These are phyloP conservation scores for Thinocorus orbignyianus DNA, from an alignment of 2,113 vertebrate species.

Conservation along the genomic window DNA sequence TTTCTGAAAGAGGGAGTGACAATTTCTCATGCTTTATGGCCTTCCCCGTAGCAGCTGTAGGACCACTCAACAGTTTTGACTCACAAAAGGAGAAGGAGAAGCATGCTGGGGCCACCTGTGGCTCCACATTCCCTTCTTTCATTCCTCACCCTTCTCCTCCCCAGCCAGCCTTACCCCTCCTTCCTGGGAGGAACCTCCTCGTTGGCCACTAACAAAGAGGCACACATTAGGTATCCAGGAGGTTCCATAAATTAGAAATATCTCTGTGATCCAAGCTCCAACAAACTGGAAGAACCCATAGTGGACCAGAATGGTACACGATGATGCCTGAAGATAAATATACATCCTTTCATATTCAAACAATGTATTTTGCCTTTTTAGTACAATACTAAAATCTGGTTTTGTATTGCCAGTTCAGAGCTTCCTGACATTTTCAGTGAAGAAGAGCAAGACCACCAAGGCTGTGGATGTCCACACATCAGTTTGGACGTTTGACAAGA, in stretches of 20 bases:
- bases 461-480: background rate
- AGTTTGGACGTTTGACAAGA: background rate
- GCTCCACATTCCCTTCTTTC: background rate
- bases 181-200: background rate
- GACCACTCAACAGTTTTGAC: background rate
- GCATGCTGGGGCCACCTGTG: background rate
- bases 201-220: fast-evolving
- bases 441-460: background rate
- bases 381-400: background rate
- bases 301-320: background rate
- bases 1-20: background rate
- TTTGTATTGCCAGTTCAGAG: background rate
- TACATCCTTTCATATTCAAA: background rate
- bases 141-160: background rate
- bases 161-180: background rate
- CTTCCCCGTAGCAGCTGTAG: background rate
- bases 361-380: background rate
- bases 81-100: background rate
- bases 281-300: background rate
- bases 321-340: background rate
- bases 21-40: background rate
- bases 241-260: background rate
- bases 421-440: background rate
- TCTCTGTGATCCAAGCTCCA: background rate
- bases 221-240: background rate